Evolutionary conservation across 2,888 invertebrate genomes (phyloP).

Genomic region (Odontothrips loti): DNA sequence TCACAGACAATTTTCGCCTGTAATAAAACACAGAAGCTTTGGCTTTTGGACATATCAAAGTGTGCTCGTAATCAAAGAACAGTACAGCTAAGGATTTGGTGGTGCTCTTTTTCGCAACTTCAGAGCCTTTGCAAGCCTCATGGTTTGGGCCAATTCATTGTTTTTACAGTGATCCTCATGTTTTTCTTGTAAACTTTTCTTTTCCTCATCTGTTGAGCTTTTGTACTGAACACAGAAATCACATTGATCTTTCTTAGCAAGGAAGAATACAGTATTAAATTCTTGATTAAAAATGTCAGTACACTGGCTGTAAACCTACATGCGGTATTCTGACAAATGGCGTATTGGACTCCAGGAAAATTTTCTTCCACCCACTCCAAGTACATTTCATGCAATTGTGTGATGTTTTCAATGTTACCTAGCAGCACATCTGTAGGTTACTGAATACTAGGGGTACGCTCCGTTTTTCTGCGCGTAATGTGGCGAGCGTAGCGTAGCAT

Average conservation of each 20-base stretch:
- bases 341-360: not conserved
- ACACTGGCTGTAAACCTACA: not conserved
- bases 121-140: not conserved
- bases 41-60: not conserved
- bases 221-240: not conserved
- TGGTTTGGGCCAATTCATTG: not conserved
- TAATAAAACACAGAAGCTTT: not conserved
- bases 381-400: not conserved
- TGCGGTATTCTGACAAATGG: too few relatives aligned
- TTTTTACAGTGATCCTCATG: not conserved
- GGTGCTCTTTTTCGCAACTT: not conserved
- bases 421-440: too few relatives aligned
- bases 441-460: too few relatives aligned
- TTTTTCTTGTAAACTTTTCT: not conserved
- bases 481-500: too few relatives aligned
- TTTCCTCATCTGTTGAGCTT: not conserved
- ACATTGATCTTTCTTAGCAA: not conserved
- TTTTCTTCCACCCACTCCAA: not conserved
- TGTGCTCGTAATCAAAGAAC: not conserved
- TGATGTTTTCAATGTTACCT: too few relatives aligned
- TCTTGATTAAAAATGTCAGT: not conserved
- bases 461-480: too few relatives aligned
- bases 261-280: not conserved
- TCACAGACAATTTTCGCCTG: not conserved
- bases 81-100: not conserved